Base-by-base conservation (phyloP, 1,140 invertebrate species). In the Mylabris phalerata region DNA sequence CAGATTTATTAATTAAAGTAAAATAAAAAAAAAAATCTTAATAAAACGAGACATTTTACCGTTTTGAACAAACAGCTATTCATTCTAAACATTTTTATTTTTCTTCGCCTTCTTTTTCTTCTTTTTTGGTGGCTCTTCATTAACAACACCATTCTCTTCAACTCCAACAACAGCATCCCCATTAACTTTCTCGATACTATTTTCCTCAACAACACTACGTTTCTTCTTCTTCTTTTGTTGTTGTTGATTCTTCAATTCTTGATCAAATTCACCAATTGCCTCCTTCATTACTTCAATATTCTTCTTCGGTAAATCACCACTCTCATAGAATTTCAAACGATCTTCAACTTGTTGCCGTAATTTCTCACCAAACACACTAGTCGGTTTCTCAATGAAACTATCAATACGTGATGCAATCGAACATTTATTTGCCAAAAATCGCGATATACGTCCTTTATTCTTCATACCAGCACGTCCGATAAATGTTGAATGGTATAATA, bases 251-350 rank as follows among this genome's bases (percentile, higher is more conserved):
- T 61, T 51, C 5, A 70, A 60, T 55, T 73, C 57, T 56, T 61
- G 52, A 0, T 78, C 75, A 9, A 77, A 78, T 66, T 87, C 90
- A 57, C 87, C 83, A 5, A 95, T 80, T 0, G 97, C 97, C 71
- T 94, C 88, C 65, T 89, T 84, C 95, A 99, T 99, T 0, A 98
- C 95, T 51, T 98, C 95, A 51, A 96, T 82, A 76, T 99, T 99
- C 73, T 98, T 98, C 63, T 90, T 86, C 0, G 96, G 97, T 57
- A 94, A 81, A 65, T 95, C 90, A 13, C 97, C 97, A 1, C 87
- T 92, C 72, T 98, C 95, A 70, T 95, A 98, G 78, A 96, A 98
- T 67, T 95, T 95, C 1, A 99, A 78, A 38, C 97, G 78, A 69
- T 99, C 96, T 76, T 99, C 97, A 10, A 74, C 94, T 76, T 99